These are phyloP conservation scores for Eremobia ochroleuca DNA, from an alignment of 2,888 invertebrate genomes.

Conservation along the genomic window DNA sequence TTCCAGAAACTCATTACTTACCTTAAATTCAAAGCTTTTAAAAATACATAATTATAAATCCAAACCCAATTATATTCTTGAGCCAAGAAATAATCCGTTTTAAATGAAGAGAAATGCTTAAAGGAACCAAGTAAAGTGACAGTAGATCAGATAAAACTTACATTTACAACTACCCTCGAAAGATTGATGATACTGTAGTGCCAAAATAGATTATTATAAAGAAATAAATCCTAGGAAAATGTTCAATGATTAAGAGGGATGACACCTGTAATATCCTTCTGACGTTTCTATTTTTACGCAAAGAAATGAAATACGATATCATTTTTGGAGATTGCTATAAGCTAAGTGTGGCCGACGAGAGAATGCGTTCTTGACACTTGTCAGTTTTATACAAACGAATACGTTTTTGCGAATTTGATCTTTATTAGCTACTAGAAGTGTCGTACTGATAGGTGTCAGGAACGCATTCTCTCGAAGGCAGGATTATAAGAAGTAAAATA, in stretches of 20 bases:
- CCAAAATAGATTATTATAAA: slow-evolving; percentile 31
- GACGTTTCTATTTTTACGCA: not conserved
- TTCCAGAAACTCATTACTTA: slow-evolving; percentile 11
- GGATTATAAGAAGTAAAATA: not conserved
- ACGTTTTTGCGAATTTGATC: too few relatives aligned
- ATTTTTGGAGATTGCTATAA: not conserved
- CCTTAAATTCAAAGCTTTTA: not conserved
- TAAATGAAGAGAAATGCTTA: slow-evolving; percentile 57
- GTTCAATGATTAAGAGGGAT: slow-evolving; percentile 22
- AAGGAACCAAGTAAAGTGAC: slow-evolving; percentile 42
- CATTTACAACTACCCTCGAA: slow-evolving; percentile 52
- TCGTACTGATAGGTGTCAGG: too few relatives aligned
- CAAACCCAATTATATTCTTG: slow-evolving; percentile 23
- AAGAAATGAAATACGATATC: not conserved
- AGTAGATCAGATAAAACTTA: slow-evolving; percentile 53
- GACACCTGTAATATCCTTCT: slow-evolving; percentile 1
- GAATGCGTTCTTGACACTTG: too few relatives aligned
- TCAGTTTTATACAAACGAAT: too few relatives aligned
- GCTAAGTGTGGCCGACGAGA: too few relatives aligned
- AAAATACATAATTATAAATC: slow-evolving; percentile 26
- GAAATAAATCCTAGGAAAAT: slow-evolving; percentile 34
- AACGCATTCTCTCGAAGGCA: too few relatives aligned
- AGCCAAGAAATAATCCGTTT: slow-evolving; percentile 49
- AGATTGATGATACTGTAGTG: slow-evolving; percentile 52
- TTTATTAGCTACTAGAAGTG: too few relatives aligned